Evolutionary conservation across 2,113 vertebrate species (phyloP).

Genomic region (Oryzias celebensis): DNA sequence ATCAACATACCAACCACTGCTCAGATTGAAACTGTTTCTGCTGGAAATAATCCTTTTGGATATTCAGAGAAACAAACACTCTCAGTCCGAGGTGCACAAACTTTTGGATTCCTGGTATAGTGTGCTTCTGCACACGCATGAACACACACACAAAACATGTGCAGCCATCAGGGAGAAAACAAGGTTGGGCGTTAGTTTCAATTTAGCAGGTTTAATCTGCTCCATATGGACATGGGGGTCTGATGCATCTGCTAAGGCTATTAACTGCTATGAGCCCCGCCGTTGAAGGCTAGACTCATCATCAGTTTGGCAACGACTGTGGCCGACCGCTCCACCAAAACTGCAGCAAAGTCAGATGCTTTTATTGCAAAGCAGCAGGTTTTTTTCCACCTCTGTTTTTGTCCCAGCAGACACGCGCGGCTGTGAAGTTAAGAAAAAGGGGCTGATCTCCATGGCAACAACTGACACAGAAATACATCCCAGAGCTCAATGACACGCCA

Average conservation of each 20-base stretch:
- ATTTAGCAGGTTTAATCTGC: slow-evolving; percentile 68
- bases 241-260: slow-evolving; percentile 71
- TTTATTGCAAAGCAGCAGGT: not conserved
- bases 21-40: too few relatives aligned
- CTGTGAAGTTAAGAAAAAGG: not conserved
- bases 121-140: not conserved
- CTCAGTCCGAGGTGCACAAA: not conserved
- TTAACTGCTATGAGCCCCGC: slow-evolving; percentile 65
- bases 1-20: too few relatives aligned
- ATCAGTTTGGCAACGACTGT: slow-evolving; percentile 44
- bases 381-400: slow-evolving; percentile 22
- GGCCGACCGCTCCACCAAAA: slow-evolving; percentile 37
- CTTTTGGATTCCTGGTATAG: not conserved
- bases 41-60: too few relatives aligned
- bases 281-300: slow-evolving; percentile 50
- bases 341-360: not conserved
- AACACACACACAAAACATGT: slow-evolving; percentile 4
- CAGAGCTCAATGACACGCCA: slow-evolving; percentile 8
- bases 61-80: not conserved
- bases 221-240: slow-evolving; percentile 66
- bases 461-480: slow-evolving; percentile 35
- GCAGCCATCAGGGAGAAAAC: slow-evolving; percentile 15
- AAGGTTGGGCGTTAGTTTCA: slow-evolving; percentile 38
- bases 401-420: too few relatives aligned
- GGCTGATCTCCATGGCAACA: slow-evolving; percentile 27